These are phyloP conservation scores for Glaucidium brasilianum DNA, from an alignment of 2,113 vertebrate genomes.

Conservation along the genomic window DNA sequence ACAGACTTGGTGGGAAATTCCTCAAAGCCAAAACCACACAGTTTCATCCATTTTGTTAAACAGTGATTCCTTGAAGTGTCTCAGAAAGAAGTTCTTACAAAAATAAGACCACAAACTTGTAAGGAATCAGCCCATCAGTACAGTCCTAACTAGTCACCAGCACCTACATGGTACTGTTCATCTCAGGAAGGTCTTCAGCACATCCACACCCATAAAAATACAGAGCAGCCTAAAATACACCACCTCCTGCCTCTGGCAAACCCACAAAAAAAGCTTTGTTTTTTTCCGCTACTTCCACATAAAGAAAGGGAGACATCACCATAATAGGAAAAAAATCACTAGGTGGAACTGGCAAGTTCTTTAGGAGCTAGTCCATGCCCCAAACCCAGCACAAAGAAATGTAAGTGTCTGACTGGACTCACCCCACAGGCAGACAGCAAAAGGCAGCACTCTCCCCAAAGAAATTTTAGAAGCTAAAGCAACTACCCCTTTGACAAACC, in stretches of 20 bases:
- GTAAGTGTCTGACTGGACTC: accelerated
- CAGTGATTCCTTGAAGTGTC: background rate
- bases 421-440: background rate
- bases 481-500: background rate
- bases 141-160: background rate
- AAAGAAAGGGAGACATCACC: background rate
- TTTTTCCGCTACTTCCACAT: accelerated
- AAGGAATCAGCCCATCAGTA: background rate
- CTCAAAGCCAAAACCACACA: background rate
- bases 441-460: background rate
- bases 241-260: background rate
- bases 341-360: accelerated
- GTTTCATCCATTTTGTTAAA: background rate
- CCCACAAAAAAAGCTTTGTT: background rate
- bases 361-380: background rate
- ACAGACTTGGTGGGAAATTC: background rate
- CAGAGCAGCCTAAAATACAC: background rate
- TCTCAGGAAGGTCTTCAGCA: background rate
- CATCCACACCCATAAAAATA: background rate
- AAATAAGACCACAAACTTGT: background rate
- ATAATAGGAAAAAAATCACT: accelerated
- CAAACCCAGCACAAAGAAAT: background rate
- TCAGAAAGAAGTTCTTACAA: accelerated
- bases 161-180: background rate
- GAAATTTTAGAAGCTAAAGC: background rate